phyloP scores from a whole-genome alignment of 2,888 invertebrate species.

The Steinernema carpocapsae region DNA sequence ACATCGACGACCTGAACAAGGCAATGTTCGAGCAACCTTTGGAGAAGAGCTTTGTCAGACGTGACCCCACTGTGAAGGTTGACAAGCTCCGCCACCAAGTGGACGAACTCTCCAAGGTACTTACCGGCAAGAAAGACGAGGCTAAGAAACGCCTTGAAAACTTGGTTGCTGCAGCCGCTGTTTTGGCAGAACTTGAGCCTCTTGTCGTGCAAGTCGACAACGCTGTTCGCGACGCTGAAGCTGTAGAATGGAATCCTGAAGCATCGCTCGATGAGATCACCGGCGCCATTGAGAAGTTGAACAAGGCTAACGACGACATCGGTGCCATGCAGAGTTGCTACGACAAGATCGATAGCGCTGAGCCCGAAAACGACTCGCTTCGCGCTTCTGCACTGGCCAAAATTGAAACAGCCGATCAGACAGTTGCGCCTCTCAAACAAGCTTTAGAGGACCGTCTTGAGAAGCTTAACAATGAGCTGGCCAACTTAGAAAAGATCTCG shows the following conservation, averaged over 20 bases:
- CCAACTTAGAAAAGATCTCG: background rate
- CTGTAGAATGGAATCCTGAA: conserved; percentile 1
- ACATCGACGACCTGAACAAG: conserved; percentile 1
- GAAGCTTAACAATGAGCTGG: background rate
- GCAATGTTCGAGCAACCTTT: background rate
- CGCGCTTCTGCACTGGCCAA: conserved; percentile 42
- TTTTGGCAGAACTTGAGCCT: background rate
- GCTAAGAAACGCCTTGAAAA: background rate
- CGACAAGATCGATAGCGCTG: conserved; percentile 44
- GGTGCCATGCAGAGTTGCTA: conserved; percentile 11
- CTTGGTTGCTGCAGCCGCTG: background rate
- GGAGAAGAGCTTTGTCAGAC: background rate
- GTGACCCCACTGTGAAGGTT: background rate
- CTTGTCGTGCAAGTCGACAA: background rate
- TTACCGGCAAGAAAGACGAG: background rate
- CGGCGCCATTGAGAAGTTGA: background rate
- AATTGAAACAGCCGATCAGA: conserved; percentile 33
- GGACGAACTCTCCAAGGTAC: background rate
- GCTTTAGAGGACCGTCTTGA: conserved; percentile 40
- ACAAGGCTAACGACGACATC: conserved; percentile 5
- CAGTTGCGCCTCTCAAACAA: conserved; percentile 44
- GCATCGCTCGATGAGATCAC: background rate
- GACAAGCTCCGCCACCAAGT: background rate
- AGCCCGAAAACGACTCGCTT: conserved; percentile 46
- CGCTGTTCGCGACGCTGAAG: conserved; percentile 11